These are phyloP conservation scores for Clitarchus hookeri DNA, from an alignment of 2,888 invertebrate species.

Conservation along the genomic window DNA sequence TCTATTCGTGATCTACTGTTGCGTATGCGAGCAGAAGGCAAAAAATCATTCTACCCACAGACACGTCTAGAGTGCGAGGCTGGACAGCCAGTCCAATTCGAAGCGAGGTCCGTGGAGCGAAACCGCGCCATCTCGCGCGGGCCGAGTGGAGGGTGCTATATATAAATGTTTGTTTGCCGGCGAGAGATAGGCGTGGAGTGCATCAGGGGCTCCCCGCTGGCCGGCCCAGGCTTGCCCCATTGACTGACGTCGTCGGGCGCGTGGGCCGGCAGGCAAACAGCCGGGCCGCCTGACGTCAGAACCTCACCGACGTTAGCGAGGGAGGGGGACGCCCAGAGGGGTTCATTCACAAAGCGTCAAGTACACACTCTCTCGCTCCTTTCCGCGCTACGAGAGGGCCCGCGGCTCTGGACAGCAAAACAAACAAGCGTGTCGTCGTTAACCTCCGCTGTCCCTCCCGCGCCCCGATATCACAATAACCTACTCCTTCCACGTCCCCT, in stretches of 20 bases:
- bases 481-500: not conserved
- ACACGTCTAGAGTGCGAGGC: too few relatives aligned
- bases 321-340: not conserved
- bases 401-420: not conserved
- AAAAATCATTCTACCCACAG: too few relatives aligned
- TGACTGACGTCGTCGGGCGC: not conserved
- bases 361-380: not conserved
- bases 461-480: not conserved
- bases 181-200: not conserved
- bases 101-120: not conserved
- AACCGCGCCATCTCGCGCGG: not conserved
- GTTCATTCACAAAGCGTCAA: not conserved
- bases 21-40: too few relatives aligned
- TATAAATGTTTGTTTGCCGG: not conserved
- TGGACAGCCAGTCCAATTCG: too few relatives aligned
- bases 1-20: too few relatives aligned
- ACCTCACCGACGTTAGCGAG: not conserved
- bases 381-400: not conserved
- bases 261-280: not conserved
- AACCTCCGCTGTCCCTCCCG: not conserved
- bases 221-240: not conserved
- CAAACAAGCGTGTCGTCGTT: not conserved
- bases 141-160: not conserved
- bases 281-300: not conserved
- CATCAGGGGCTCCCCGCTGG: too few relatives aligned